Evolutionary conservation across 2,888 invertebrate species (phyloP).

Genomic region (Charanyca ferruginea): DNA sequence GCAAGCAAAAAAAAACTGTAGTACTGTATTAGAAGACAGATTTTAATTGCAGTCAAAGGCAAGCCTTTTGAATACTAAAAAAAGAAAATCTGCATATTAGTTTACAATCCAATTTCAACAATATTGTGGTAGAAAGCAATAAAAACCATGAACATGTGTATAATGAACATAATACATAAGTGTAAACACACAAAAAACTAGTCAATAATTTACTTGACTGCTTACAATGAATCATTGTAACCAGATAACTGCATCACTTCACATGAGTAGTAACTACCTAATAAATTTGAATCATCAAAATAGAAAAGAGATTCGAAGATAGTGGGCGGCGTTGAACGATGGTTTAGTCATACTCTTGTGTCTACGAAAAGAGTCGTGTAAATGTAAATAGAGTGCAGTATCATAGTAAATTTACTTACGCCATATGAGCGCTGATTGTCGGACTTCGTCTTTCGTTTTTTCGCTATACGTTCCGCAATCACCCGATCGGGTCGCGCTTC

Average conservation of each 20-base stretch:
- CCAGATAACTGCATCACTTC: not conserved
- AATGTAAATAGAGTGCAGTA: not conserved
- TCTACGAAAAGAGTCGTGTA: not conserved
- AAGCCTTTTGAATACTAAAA: too few relatives aligned
- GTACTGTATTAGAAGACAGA: too few relatives aligned
- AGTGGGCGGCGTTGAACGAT: constrained; percentile 44
- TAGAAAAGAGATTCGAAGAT: constrained; percentile 60
- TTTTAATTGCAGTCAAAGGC: too few relatives aligned
- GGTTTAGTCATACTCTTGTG: constrained; percentile 30
- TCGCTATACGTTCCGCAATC: constrained; percentile 88
- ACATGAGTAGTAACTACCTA: not conserved
- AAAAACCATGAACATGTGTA: not conserved
- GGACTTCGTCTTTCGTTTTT: constrained; percentile 90
- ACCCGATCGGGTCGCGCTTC: constrained; percentile 92
- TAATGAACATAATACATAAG: not conserved
- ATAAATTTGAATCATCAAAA: constrained; percentile 11
- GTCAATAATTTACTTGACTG: not conserved
- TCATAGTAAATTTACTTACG: constrained; percentile 76
- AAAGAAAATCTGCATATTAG: too few relatives aligned
- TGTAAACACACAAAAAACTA: not conserved
- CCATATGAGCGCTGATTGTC: constrained; percentile 90
- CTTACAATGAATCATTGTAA: constrained; percentile 6
- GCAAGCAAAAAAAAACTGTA: too few relatives aligned
- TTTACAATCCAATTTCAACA: too few relatives aligned
- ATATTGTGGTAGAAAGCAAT: not conserved